Percentiles rank a stretch among this genome's conserved stretches.
Conservation (phyloP, 2,113 vertebrate genomes). For the Saguinus midas region DNA sequence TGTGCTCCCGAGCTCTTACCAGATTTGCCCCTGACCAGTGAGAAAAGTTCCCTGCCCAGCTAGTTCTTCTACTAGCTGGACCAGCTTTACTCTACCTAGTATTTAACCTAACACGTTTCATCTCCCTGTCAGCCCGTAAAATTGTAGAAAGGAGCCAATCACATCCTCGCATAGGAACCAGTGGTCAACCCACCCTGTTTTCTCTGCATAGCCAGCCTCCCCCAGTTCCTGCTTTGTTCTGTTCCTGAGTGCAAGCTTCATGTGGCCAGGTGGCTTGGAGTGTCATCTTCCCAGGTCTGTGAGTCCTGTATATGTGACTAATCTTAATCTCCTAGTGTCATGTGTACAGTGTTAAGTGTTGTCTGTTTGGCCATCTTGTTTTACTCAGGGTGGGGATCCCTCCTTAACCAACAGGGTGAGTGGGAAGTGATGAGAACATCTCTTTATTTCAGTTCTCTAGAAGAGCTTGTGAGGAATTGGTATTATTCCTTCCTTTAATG, state of each 20-base stretch:
- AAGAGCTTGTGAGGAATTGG: not conserved
- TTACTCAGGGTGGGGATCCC: not conserved
- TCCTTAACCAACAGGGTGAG: not conserved
- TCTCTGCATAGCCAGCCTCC: not conserved
- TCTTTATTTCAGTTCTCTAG: not conserved
- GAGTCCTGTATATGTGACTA: not conserved
- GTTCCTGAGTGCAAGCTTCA: not conserved
- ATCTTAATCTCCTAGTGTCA: not conserved
- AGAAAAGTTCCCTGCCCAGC: not conserved
- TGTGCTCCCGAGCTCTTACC: not conserved
- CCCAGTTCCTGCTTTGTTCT: not conserved
- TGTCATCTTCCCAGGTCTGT: not conserved
- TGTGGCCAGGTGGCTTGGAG: not conserved
- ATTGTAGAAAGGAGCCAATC: not conserved
- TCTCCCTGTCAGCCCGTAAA: too few relatives aligned
- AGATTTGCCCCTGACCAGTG: too few relatives aligned
- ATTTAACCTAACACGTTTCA: not conserved
- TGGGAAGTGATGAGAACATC: not conserved
- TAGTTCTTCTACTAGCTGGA: not conserved
- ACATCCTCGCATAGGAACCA: not conserved
- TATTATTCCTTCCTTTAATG: not conserved
- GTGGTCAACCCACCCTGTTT: not conserved
- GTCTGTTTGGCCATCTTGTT: not conserved
- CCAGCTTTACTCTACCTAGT: too few relatives aligned
- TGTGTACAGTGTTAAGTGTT: not conserved